Evolutionary conservation across 2,113 vertebrate genomes (phyloP).

Genomic region (Naja naja): DNA sequence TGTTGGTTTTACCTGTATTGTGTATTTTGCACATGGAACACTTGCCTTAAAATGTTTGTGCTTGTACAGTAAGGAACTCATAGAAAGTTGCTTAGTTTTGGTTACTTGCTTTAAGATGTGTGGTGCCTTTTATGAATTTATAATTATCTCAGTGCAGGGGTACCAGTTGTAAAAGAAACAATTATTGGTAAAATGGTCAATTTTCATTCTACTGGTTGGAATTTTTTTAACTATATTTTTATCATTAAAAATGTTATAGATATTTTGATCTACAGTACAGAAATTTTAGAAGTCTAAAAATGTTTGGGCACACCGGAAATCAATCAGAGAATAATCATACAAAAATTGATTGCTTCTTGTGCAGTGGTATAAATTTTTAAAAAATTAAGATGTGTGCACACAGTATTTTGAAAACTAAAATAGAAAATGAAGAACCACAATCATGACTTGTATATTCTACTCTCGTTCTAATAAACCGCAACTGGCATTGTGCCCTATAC

Average conservation of each 20-base stretch:
- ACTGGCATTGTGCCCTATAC: conserved; percentile 22
- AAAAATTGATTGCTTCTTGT: conserved; percentile 60
- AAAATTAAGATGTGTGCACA: conserved; percentile 42
- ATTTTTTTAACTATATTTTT: conserved; percentile 66
- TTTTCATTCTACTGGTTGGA: conserved; percentile 63
- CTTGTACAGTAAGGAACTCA: conserved; percentile 64
- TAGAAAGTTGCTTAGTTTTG: conserved; percentile 60
- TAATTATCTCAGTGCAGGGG: conserved; percentile 58
- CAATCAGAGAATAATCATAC: conserved; percentile 41
- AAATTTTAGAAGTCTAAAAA: conserved; percentile 57
- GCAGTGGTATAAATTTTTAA: conserved; percentile 41
- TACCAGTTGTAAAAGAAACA: conserved; percentile 62
- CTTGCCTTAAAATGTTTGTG: conserved; percentile 75
- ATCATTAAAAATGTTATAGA: conserved; percentile 64
- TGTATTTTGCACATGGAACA: conserved; percentile 74
- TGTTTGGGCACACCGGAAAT: conserved; percentile 51
- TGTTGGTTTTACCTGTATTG: conserved; percentile 67
- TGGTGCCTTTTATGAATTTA: conserved; percentile 86
- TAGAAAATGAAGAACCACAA: conserved; percentile 39
- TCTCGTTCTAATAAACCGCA: conserved; percentile 62
- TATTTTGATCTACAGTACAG: conserved; percentile 56
- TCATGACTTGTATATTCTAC: conserved; percentile 41
- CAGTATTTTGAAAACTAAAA: conserved; percentile 42
- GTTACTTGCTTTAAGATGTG: conserved; percentile 75
- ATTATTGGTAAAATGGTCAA: conserved; percentile 29